Conservation (phyloP, 2,888 invertebrate genomes). For the Meganola albula region DNA sequence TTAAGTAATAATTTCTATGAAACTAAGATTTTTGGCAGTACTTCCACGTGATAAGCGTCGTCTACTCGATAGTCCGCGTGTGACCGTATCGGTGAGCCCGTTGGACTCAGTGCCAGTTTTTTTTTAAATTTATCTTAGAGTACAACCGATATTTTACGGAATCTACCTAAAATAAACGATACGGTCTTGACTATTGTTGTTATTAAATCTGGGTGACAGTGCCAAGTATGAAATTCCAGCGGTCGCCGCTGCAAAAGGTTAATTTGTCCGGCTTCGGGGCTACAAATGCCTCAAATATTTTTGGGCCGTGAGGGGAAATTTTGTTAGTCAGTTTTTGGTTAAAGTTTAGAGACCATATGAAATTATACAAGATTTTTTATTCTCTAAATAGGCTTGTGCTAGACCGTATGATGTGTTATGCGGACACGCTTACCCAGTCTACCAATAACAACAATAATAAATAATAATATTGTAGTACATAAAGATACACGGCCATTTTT, state of each 20-base stretch:
- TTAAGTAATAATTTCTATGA: too few species aligned
- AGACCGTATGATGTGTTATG: too few species aligned
- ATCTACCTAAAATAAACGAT: neutral
- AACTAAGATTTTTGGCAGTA: too few species aligned
- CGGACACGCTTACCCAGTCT: too few species aligned
- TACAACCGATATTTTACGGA: slow-evolving; percentile 2
- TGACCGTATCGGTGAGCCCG: too few species aligned
- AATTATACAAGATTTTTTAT: neutral
- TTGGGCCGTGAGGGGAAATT: slow-evolving; percentile 32
- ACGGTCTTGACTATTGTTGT: slow-evolving; percentile 16
- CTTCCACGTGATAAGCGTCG: too few species aligned
- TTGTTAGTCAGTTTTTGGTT: slow-evolving; percentile 6
- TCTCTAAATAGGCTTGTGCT: too few species aligned
- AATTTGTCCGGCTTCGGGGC: slow-evolving; percentile 32
- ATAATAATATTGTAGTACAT: too few species aligned
- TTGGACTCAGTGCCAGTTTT: neutral
- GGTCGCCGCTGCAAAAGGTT: slow-evolving; percentile 27
- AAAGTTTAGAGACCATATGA: neutral
- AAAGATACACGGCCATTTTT: too few species aligned
- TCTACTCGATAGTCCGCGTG: too few species aligned
- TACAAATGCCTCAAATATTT: slow-evolving; percentile 38
- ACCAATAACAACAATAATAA: too few species aligned
- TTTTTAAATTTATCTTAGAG: neutral
- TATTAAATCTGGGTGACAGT: slow-evolving; percentile 16
- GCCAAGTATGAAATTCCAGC: slow-evolving; percentile 25